Evolutionary conservation across 1,140 invertebrate species (phyloP), one percentile per base, ranked within the genome.

Genomic region (Oppia nitens): DNA sequence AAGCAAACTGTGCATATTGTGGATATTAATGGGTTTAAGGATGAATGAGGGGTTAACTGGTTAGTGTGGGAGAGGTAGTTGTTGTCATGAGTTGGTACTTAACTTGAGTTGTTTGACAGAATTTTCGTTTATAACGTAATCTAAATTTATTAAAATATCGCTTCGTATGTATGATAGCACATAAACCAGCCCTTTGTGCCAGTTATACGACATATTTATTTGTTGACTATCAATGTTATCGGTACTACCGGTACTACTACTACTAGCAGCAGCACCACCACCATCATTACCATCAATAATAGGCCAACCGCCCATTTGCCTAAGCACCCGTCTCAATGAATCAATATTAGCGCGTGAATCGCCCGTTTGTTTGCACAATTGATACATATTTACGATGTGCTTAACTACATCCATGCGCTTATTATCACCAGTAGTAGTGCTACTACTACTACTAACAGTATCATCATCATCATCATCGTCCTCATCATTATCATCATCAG

Each of bases 301-400:
- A 27, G 59, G 59, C 59, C 59, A 60, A 28, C 59, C 59, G n/a
- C 59, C 59, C n/a, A 60, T 60, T 20, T 55, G 12, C 2, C 49
- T 14, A 14, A 60, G 20, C 23, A 60, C 23, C 1, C n/a, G 2
- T 12, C 29, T 21, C 26, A 60, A 49, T 25, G 40, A 21, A 47
- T 53, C 50, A 3, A 50, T 24, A 49, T 56, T 47, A 21, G 52
- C 21, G 27, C 23, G n/a, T 49, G 23, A 17, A 45, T 52, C 40
- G 27, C 11, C 2, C n/a, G 24, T 20, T 45, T 20, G 1, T 49
- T 40, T 25, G 24, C 55, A 56, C 21, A 45, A 11, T n/a, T 17
- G 17, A 49, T 56, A 56, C 55, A 56, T 56, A 24, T 2, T 2
- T 49, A n/a, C 3, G 21, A 4, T 51, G 14, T 4, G 20, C 12